Evolutionary conservation across 2,888 invertebrate genomes (phyloP).

Genomic region (Pterobdella sp.): DNA sequence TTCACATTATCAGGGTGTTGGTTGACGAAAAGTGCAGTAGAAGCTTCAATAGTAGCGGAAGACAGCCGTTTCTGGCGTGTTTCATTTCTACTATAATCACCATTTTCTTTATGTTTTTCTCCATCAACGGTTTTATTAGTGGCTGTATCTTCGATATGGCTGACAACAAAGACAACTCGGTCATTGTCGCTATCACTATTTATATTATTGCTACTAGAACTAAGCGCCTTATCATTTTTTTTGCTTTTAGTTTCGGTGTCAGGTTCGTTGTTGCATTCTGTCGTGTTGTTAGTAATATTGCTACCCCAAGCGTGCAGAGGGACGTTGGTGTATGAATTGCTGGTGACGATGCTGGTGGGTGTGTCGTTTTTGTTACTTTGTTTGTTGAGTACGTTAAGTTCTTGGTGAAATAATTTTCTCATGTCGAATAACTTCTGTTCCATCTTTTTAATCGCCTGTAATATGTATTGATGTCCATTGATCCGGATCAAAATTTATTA

Average conservation of each 20-base stretch:
- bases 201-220: neutral
- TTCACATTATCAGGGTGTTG: neutral
- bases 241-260: conserved; percentile 9
- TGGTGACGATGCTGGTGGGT: conserved; percentile 49
- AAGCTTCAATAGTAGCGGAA: neutral
- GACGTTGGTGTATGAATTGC: conserved; percentile 1
- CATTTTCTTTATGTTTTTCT: neutral
- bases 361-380: conserved; percentile 38
- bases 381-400: conserved; percentile 59
- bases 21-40: neutral
- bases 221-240: neutral
- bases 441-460: conserved; percentile 63
- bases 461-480: neutral
- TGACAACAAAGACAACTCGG: too few species aligned
- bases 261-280: neutral
- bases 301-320: neutral
- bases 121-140: neutral
- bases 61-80: too few species aligned
- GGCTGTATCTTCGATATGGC: neutral
- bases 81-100: neutral
- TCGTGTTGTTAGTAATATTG: neutral
- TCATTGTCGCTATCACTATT: too few species aligned
- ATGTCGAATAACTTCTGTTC: conserved; percentile 79
- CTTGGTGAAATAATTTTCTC: conserved; percentile 81
- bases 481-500: neutral